phyloP scores from a whole-genome alignment of 1,140 invertebrate species.

The Hormaphis cornu region DNA sequence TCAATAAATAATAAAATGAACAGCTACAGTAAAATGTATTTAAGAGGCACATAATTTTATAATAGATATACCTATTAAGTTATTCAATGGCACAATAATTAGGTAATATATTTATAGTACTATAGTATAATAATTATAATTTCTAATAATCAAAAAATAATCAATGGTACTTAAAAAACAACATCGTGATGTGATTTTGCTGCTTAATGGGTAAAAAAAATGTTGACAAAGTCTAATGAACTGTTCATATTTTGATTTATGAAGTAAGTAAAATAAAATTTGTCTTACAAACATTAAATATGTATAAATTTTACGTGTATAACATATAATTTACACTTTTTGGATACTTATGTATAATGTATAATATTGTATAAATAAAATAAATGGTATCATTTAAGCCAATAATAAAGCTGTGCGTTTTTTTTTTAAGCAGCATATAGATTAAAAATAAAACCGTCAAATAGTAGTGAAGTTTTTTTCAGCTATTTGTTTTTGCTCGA shows the following conservation, averaged over 20 bases:
- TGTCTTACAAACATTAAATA: background rate
- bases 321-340: too few relatives aligned
- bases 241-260: background rate
- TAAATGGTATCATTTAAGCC: background rate
- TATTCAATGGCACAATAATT: constrained; percentile 30
- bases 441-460: background rate
- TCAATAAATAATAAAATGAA: constrained; percentile 24
- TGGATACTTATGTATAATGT: background rate
- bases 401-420: constrained; percentile 3
- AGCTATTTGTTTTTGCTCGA: background rate
- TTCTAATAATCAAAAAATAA: constrained; percentile 5
- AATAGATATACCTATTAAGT: constrained; percentile 9
- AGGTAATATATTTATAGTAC: constrained; percentile 20
- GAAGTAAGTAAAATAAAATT: constrained; percentile 6
- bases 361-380: too few relatives aligned
- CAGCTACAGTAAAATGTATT: constrained; percentile 14
- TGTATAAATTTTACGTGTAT: background rate
- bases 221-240: background rate
- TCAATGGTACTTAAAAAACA: constrained; percentile 12
- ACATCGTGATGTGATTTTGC: constrained; percentile 22
- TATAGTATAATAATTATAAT: constrained; percentile 16
- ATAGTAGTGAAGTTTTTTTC: background rate
- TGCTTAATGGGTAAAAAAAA: background rate
- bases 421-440: constrained; percentile 7
- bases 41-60: constrained; percentile 21